Conservation (phyloP, 2,888 invertebrate genomes). For the Tolmerus cingulatus region DNA sequence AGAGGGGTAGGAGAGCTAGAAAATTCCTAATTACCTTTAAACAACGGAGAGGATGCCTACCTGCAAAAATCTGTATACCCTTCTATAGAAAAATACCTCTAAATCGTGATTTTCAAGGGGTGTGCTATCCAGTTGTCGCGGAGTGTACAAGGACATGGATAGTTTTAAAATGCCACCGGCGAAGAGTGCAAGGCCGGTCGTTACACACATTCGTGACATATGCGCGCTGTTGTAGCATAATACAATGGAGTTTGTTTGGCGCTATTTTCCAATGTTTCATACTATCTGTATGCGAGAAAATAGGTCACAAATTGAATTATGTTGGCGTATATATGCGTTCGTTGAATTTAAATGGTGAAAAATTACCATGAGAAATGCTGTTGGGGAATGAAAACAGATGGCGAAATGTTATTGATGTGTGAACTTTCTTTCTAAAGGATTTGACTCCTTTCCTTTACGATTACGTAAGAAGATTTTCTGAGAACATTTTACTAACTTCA, state of each 20-base stretch:
- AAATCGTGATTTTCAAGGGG: too few relatives aligned
- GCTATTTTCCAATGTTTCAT: neutral
- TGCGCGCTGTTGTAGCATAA: neutral
- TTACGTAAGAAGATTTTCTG: neutral
- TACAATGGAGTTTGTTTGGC: neutral
- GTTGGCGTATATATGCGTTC: neutral
- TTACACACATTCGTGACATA: neutral
- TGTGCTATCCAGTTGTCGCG: too few relatives aligned
- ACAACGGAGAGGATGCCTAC: too few relatives aligned
- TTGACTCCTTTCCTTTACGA: neutral
- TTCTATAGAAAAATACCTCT: too few relatives aligned
- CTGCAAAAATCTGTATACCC: too few relatives aligned
- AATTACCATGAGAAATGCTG: neutral
- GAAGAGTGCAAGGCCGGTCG: neutral
- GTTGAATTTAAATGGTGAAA: neutral
- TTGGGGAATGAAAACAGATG: neutral
- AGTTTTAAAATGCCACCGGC: neutral
- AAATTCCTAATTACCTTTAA: too few relatives aligned
- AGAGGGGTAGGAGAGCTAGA: too few relatives aligned
- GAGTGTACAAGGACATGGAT: neutral
- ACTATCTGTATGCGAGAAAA: neutral
- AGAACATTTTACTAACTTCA: neutral
- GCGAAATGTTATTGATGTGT: neutral
- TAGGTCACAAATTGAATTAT: neutral
- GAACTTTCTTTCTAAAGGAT: neutral